Evolutionary conservation across 1,140 invertebrate species (phyloP), one percentile per base, ranked within the genome.

Genomic region (Aphelenchoides avenae): DNA sequence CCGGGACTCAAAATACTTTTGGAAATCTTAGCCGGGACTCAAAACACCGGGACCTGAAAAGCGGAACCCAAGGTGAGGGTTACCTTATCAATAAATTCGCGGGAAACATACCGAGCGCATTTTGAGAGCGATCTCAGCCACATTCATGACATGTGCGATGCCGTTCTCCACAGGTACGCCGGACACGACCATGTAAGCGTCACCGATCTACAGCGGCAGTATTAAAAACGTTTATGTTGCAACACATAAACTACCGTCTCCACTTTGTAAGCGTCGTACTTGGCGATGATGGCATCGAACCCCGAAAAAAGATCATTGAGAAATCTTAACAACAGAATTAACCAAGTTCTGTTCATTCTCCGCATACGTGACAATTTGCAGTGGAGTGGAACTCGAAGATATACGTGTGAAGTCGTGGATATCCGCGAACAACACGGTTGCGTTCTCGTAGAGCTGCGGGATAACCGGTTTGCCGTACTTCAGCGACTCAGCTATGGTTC

Each of bases 151-250:
- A 61, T 85, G 84, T 0, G 78, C 54, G 42, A 77, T 69, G 1
- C 87, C 87, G 78, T 89, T 90, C 77, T 84, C 84, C 0, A 86
- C 84, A 1, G 88, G 88, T 36, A 89, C 78, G 30, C 88, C 88
- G 5, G 20, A 29, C n/a, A 86, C 86, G 1, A 89, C 88, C 88
- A 92, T 91, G 75, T 92, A 92, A 0, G 88, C 89, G 77, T 91
- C 88, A 0, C 88, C 88, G 53, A 90, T 91, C 80, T n/a, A n/a
- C n/a, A n/a, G n/a, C n/a, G n/a, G n/a, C 9, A 4, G 31, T 11
- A 18, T 49, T 42, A 1, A 43, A 13, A 1, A 49, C 3, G 31
- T 1, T n/a, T 13, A 4, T 18, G 29, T 3, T 11, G 9, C 3
- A 52, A 52, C 49, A 30, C 15, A n/a, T 2, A 9, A 61, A 20